Evolutionary conservation across 2,888 invertebrate genomes (phyloP), one percentile per base, ranked within the genome.

Genomic region (Cephus runcator): DNA sequence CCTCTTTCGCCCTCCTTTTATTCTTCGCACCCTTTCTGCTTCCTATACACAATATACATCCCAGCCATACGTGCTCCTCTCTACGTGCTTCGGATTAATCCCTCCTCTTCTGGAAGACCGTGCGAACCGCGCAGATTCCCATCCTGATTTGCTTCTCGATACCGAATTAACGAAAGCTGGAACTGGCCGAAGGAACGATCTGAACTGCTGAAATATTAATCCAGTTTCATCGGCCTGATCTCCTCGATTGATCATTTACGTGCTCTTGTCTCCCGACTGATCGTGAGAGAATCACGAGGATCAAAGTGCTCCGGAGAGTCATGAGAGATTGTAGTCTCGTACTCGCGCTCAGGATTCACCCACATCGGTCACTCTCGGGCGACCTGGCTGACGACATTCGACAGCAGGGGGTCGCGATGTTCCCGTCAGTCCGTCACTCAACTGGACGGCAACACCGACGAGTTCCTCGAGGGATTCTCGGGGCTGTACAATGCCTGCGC

Each of bases 351-450:
- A 84, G 83, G 82, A 83, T 86, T 89, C 88, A 88, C 86, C 87
- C 85, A 86, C 87, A 88, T 88, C 88, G 87, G 88, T 89, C 87
- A 88, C 85, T 89, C 86, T 89, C 86, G 84, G 81, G 82, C 83
- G 86, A 87, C 87, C 85, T 84, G 81, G 81, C 82, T 87, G 89
- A 90, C 85, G 90, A 90, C 89, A 88, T 88, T 85, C 86, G 87
- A 85, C 90, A 87, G 87, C 90, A 82, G 89, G 89, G 87, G 89
- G 89, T 86, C 89, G 85, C 87, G 83, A 89, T 89, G 89, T 90
- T 89, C 89, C 85, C 87, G 88, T 88, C 86, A 88, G 89, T 87
- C 86, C 85, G 89, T 90, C 90, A 90, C 87, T 90, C 90, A 89
- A 87, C 86, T 85, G 86, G 86, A 87, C 87, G 87, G 87, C 85